These are phyloP conservation scores for Atractosteus spatula DNA, from an alignment of 2,113 vertebrate genomes.

Conservation along the genomic window DNA sequence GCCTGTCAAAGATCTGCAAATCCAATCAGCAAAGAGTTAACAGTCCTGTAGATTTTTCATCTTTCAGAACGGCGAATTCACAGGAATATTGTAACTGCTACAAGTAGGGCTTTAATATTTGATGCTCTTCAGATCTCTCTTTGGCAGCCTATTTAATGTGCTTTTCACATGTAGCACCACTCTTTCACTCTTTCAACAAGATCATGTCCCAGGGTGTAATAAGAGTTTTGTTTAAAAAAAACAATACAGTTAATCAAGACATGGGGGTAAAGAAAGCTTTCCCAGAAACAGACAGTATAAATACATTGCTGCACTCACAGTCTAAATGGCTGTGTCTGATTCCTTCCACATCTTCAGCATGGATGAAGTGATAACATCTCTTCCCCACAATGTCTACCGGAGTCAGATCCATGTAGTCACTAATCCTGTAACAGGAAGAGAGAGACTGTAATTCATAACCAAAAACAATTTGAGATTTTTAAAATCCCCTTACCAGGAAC, in stretches of 20 bases:
- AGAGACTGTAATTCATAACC: background rate
- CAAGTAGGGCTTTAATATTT: slow-evolving; percentile 11
- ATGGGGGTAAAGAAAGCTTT: background rate
- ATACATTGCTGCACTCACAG: slow-evolving; percentile 74
- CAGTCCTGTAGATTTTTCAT: background rate
- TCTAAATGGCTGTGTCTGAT: slow-evolving; percentile 95
- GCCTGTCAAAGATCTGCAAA: too few relatives aligned
- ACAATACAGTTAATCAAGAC: slow-evolving; percentile 27
- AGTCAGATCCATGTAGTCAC: slow-evolving; percentile 97
- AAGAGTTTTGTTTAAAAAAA: slow-evolving; percentile 26
- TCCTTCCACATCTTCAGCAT: slow-evolving; percentile 95
- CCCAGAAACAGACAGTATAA: background rate
- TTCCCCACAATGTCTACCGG: slow-evolving; percentile 94
- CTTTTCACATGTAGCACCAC: background rate
- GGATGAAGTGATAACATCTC: slow-evolving; percentile 97
- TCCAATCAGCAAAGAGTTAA: background rate
- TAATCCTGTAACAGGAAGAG: slow-evolving; percentile 75
- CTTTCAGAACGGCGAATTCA: background rate
- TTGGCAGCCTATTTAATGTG: background rate
- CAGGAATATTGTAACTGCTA: background rate
- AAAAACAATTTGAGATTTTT: too few relatives aligned
- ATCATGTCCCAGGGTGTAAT: slow-evolving; percentile 30
- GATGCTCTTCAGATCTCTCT: background rate
- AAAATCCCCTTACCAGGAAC: background rate
- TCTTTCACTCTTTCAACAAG: slow-evolving; percentile 5